These are phyloP conservation scores for Arothron firmamentum DNA, from an alignment of 2,113 vertebrate genomes.

Conservation along the genomic window DNA sequence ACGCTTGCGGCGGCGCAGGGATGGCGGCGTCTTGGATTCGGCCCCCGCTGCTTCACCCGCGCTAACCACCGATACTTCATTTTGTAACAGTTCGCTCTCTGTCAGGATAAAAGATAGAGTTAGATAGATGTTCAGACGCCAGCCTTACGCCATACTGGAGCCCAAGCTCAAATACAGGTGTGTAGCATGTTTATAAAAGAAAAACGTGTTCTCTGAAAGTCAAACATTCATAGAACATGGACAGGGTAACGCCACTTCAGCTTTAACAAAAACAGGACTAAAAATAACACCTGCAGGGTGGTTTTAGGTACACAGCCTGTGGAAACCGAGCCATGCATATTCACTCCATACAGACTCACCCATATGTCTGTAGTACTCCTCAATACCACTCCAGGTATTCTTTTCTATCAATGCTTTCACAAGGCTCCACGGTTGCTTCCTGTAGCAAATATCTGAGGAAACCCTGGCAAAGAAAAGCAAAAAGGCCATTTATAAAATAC, in stretches of 20 bases:
- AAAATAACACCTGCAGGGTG: too few relatives aligned
- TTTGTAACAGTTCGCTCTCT: constrained; percentile 81
- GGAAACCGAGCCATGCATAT: not conserved
- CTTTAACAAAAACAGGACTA: too few relatives aligned
- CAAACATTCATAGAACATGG: not conserved
- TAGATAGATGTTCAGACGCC: too few relatives aligned
- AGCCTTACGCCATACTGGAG: too few relatives aligned
- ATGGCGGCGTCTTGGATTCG: constrained; percentile 70
- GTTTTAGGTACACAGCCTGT: too few relatives aligned
- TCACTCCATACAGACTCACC: constrained; percentile 64
- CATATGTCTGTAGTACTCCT: constrained; percentile 87
- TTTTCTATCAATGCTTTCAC: constrained; percentile 88
- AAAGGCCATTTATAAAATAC: not conserved
- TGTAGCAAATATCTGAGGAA: constrained; percentile 89
- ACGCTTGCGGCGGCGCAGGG: constrained; percentile 81
- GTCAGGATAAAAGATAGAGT: not conserved
- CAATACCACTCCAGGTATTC: constrained; percentile 88
- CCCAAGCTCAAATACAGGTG: too few relatives aligned
- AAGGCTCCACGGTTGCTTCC: constrained; percentile 90
- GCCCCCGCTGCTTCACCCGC: constrained; percentile 72
- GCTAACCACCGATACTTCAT: constrained; percentile 80
- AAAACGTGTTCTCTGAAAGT: too few relatives aligned
- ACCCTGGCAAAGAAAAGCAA: constrained; percentile 69
- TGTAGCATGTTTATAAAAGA: too few relatives aligned
- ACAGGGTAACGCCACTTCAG: too few relatives aligned